Percentiles rank a stretch among this genome's conserved stretches.
These are phyloP conservation scores for Carpatolechia fugitivella DNA, from an alignment of 2,888 invertebrate species.

Conservation along the genomic window DNA sequence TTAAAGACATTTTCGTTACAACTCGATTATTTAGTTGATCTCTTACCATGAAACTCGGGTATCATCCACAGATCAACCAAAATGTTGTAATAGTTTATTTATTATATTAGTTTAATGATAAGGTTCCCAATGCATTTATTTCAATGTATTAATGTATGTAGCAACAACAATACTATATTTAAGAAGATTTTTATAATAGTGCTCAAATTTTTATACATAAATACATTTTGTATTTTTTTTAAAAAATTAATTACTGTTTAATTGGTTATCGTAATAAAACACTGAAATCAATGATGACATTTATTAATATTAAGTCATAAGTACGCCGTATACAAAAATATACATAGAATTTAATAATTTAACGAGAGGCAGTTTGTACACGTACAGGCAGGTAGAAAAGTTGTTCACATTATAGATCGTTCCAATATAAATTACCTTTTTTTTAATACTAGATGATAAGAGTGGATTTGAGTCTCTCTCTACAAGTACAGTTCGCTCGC, in stretches of 20 bases:
- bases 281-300: not conserved
- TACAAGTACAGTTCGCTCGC: no score
- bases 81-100: not conserved
- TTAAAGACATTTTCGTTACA: no score
- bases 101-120: not conserved
- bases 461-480: no score
- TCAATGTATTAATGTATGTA: not conserved
- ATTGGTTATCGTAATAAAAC: not conserved
- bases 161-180: not conserved
- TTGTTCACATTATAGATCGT: not conserved
- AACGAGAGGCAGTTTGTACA: slow-evolving; percentile 11
- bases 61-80: not conserved
- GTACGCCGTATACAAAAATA: slow-evolving; percentile 25
- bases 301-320: slow-evolving; percentile 16
- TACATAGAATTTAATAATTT: slow-evolving; percentile 15
- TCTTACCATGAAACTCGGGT: not conserved
- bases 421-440: not conserved
- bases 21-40: not conserved
- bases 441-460: no score
- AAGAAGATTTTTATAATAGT: not conserved
- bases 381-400: slow-evolving; percentile 4
- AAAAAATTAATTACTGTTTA: not conserved
- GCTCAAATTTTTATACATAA: not conserved
- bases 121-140: not conserved
- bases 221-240: not conserved